phyloP scores from a whole-genome alignment of 1,140 invertebrate genomes.

The Microplitis demolitor region DNA sequence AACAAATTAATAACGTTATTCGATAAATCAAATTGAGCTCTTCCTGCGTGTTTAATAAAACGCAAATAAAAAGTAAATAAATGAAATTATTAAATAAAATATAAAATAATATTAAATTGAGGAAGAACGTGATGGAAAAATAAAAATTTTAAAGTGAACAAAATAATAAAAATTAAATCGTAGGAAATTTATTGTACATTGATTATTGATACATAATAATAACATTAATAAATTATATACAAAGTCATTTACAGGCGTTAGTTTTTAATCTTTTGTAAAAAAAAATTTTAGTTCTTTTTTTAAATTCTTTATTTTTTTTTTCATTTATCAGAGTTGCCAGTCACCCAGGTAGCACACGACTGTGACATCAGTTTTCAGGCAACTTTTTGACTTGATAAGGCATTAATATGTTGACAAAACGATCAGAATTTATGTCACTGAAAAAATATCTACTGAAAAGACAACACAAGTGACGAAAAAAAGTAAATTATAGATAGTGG shows the following conservation, averaged over 20 bases:
- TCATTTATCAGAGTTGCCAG: neutral
- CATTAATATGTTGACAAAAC: too few species aligned
- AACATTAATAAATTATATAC: slow-evolving; percentile 63
- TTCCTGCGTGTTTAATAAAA: slow-evolving; percentile 14
- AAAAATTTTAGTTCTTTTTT: slow-evolving; percentile 37
- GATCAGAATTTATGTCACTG: too few species aligned
- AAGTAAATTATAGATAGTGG: too few species aligned
- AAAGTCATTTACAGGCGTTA: slow-evolving; percentile 48
- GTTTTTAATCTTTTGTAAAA: slow-evolving; percentile 6
- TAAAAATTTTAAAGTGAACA: slow-evolving; percentile 21
- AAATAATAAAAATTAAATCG: slow-evolving; percentile 34
- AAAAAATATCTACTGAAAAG: too few species aligned
- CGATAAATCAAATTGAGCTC: slow-evolving; percentile 27
- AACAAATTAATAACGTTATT: slow-evolving; percentile 24
- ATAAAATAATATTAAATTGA: slow-evolving; percentile 11
- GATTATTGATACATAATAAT: slow-evolving; percentile 61
- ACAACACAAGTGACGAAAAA: too few species aligned
- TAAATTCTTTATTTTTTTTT: neutral
- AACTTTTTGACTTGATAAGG: too few species aligned
- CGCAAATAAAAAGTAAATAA: slow-evolving; percentile 12
- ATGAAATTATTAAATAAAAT: slow-evolving; percentile 23
- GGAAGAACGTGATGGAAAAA: slow-evolving; percentile 24
- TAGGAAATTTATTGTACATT: slow-evolving; percentile 62
- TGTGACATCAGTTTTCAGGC: too few species aligned
- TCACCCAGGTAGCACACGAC: too few species aligned